Conservation (phyloP, 1,140 invertebrate genomes). For the Philopotamus ludificatus region DNA sequence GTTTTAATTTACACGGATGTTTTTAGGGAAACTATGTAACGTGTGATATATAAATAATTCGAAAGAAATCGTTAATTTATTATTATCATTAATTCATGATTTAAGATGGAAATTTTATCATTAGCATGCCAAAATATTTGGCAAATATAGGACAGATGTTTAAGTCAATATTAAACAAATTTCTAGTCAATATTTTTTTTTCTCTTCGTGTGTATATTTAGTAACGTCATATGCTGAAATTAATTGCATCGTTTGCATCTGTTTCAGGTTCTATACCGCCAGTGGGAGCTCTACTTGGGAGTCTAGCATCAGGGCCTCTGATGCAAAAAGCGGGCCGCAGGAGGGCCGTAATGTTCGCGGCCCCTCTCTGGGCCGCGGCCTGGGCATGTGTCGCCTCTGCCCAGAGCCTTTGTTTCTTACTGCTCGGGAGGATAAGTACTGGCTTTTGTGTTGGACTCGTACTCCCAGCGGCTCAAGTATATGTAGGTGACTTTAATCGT, state of each 20-base stretch:
- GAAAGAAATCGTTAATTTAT: no score
- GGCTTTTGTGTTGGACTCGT: conserved; percentile 63
- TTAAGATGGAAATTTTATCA: no score
- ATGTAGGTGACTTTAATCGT: conserved; percentile 54
- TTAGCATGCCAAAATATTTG: no score
- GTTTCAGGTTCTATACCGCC: conserved; percentile 57
- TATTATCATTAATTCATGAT: no score
- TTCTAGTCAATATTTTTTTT: no score
- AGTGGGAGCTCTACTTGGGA: conserved; percentile 56
- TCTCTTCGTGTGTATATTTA: no score
- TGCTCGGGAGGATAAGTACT: conserved; percentile 58
- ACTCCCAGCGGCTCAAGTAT: conserved; percentile 62
- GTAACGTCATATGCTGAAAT: not conserved
- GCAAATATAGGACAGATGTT: no score
- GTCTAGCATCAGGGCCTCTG: conserved; percentile 52
- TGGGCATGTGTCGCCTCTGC: conserved; percentile 57
- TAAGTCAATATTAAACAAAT: no score
- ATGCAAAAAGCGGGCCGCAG: conserved; percentile 55
- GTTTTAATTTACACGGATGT: no score
- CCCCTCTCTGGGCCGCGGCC: conserved; percentile 56
- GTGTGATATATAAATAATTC: no score
- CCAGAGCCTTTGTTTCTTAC: conserved; percentile 47
- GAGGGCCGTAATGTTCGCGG: conserved; percentile 50
- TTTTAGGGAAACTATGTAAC: no score
- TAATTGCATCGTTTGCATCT: not conserved